Conservation (phyloP, 2,888 invertebrate genomes). For the Empis stercorea region DNA sequence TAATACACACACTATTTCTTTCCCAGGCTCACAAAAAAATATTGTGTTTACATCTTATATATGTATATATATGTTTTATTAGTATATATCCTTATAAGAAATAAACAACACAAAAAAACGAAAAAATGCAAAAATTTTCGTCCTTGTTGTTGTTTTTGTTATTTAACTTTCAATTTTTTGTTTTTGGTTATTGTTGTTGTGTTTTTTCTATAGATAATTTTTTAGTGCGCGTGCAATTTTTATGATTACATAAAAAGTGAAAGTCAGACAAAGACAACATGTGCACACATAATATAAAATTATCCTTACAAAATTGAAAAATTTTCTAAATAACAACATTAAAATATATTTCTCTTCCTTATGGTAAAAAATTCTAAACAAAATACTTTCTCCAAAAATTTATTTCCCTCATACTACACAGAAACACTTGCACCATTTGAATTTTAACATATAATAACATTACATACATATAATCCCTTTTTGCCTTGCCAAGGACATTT, state of each 20-base stretch:
- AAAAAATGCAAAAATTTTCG: not conserved
- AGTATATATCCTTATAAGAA: no score
- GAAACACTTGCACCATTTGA: no score
- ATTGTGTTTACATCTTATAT: not conserved
- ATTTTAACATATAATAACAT: not conserved
- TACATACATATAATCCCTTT: not conserved
- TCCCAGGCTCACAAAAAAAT: not conserved
- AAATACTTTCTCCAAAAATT: no score
- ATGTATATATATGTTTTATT: no score
- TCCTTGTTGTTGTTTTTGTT: not conserved
- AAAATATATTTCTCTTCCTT: not conserved
- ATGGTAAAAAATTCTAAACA: no score
- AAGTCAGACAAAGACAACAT: constrained; percentile 1
- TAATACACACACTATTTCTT: not conserved
- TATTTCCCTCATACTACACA: no score
- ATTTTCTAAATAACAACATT: no score
- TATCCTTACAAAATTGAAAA: not conserved
- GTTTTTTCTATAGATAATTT: no score
- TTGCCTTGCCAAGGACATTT: not conserved
- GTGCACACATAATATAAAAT: not conserved
- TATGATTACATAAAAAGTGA: not conserved
- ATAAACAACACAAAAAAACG: no score
- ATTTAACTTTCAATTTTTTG: no score
- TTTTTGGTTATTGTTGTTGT: not conserved
- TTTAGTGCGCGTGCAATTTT: not conserved